Conservation (phyloP, 1,140 invertebrate genomes). For the Calephelis nemesis region DNA sequence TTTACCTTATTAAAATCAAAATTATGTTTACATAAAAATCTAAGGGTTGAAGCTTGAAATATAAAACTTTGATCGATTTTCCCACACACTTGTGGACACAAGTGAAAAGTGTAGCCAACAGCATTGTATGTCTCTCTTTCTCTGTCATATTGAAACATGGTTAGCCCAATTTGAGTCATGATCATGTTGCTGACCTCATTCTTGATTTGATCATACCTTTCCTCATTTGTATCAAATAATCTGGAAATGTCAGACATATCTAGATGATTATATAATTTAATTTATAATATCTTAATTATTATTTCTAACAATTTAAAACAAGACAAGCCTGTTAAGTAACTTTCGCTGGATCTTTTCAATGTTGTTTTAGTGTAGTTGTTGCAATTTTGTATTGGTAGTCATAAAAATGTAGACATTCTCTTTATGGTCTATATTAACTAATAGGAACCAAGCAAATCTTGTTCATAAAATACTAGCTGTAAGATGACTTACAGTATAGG, state of each 20-base stretch:
- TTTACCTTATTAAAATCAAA: constrained; percentile 89
- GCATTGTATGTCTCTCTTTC: constrained; percentile 80
- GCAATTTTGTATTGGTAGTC: no score
- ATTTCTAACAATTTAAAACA: no score
- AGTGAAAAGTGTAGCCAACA: constrained; percentile 83
- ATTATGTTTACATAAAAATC: constrained; percentile 82
- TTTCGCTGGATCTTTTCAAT: no score
- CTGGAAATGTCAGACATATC: constrained; percentile 71
- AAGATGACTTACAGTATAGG: no score
- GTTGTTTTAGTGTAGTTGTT: no score
- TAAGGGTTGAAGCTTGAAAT: constrained; percentile 82
- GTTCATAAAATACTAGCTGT: no score
- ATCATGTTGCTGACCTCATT: constrained; percentile 80
- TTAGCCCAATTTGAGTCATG: constrained; percentile 83
- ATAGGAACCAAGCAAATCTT: no score
- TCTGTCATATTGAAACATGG: constrained; percentile 80
- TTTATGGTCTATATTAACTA: no score
- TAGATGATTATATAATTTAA: no score
- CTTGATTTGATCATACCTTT: constrained; percentile 82
- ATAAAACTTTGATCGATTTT: constrained; percentile 80
- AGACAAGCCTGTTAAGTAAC: no score
- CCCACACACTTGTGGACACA: constrained; percentile 83
- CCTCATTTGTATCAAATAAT: constrained; percentile 83
- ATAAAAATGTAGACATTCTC: no score
- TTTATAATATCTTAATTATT: no score